Evolutionary conservation across 2,113 vertebrate genomes (phyloP), one percentile per base, ranked within the genome.

Genomic region (Seriola aureovittata): DNA sequence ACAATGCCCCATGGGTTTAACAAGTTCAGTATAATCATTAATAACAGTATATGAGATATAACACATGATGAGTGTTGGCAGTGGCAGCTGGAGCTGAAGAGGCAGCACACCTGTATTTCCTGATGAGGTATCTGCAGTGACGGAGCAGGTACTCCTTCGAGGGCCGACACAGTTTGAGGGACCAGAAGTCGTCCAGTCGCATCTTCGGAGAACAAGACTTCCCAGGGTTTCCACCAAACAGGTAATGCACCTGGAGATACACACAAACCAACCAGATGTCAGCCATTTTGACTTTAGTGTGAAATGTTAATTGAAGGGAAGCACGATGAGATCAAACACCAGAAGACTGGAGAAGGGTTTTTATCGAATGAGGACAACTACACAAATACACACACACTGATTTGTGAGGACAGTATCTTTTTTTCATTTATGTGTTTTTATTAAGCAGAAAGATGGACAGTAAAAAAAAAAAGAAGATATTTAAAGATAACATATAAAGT

Each of bases 161-260:
- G 89, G 98, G 98, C 36, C 98, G 96, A 91, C 98, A 99, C 73
- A 99, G 95, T 93, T 99, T 98, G 88, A 99, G 94, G 59, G 98
- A 99, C 98, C 98, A 99, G 94, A 99, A 99, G 90, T 99, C 98
- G 29, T 99, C 98, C 90, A 99, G 94, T 64, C 98, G 96, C 98
- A 99, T 99, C 91, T 99, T 99, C 21, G 98, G 98, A 89, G 98
- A 99, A 80, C 97, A 99, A 23, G 98, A 99, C 90, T 99, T 99
- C 54, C 98, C 98, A 17, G 98, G 98, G 94, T 99, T 99, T 62
- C 98, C 98, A 78, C 98, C 98, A 93, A 99, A 99, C 87, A 99
- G 95, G 93, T 99, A 99, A 94, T 99, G 98, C 80, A 99, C 97
- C 98, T 99, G 90, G 16, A 80, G 23, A 76, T 8, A 42, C 40